These are phyloP conservation scores for Coregonus ussuriensis DNA, from an alignment of 2,797 vertebrate species.

Conservation along the genomic window DNA sequence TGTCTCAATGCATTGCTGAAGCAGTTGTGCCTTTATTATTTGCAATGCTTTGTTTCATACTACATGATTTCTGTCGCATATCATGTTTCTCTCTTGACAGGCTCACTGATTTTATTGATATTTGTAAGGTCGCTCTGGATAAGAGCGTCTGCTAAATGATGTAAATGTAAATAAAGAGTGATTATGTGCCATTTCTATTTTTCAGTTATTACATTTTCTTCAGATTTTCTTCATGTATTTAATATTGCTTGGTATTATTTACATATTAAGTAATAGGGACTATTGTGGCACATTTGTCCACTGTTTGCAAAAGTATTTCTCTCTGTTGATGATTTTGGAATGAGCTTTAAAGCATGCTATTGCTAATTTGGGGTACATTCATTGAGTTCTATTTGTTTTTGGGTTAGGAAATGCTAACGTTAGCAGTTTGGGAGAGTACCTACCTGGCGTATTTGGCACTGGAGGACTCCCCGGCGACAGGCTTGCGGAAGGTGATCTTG, in stretches of 20 bases:
- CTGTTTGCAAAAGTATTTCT: background rate
- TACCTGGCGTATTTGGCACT: slow-evolving; percentile 84
- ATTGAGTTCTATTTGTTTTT: background rate
- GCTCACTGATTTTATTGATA: background rate
- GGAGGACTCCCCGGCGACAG: slow-evolving; percentile 71
- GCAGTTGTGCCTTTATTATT: background rate
- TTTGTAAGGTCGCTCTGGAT: too few relatives aligned
- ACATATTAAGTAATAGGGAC: too few relatives aligned
- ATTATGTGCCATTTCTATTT: background rate
- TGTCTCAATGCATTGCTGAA: background rate
- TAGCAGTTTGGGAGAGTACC: background rate
- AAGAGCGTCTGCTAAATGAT: too few relatives aligned
- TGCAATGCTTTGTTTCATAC: background rate
- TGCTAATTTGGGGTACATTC: background rate
- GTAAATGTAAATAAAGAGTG: background rate
- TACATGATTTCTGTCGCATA: background rate
- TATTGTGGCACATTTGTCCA: background rate
- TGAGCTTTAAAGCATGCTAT: background rate
- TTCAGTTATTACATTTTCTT: background rate
- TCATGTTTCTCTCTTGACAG: background rate
- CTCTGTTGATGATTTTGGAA: background rate
- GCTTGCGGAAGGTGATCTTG: slow-evolving; percentile 84
- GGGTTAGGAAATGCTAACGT: background rate
- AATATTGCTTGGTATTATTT: background rate
- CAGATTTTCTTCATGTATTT: background rate